Evolutionary conservation across 30 jellyfish, hydroid and myxozoan genomes (phyloP), one percentile per base, ranked within the genome.

Genomic region (Aurelia sp.): DNA sequence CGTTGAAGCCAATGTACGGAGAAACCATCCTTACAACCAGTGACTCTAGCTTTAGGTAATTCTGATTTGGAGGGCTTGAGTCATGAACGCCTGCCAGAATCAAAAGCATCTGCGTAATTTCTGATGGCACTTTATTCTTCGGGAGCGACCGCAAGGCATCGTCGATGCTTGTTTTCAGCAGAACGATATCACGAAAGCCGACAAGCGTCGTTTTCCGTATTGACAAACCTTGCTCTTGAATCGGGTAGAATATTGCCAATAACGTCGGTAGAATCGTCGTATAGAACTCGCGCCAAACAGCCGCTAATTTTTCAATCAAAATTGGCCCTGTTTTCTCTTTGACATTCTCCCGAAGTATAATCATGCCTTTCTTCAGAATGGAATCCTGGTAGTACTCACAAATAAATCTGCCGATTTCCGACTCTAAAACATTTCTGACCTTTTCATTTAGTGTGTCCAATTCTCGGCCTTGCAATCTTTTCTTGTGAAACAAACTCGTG

Each of bases 81-180:
- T 93, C 98, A 40, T 93, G 98, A 31, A 93, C 90, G 38, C 97
- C 87, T 9, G 98, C 98, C 51, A 93, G 80, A 12, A 93, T 88
- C 58, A 93, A 67, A 13, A 93, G 80, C 98, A 93, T 93, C 66
- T 93, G 98, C 20, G 85, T 88, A 7, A 93, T 81, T 17, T 86
- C 96, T 13, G 96, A 47, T 11, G 97, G 88, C 12, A 88, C 89
- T 35, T 73, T 81, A n/a, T 82, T 87, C 27, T 88, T 92, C 44
- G 91, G 91, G 10, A 69, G 72, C 61, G 87, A 44, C 51, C 79
- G 78, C 33, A 93, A 63, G 4, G 97, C 92, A 40, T 81, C 98
- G 63, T 82, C 90, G 31, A 93, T 93, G 75, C 81, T 87, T 11
- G 98, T 87, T 63, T 93, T 93, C 61, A 93, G 72, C 69, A 93